These are phyloP conservation scores for Dione juno DNA, from an alignment of 2,888 invertebrate species.

Conservation along the genomic window DNA sequence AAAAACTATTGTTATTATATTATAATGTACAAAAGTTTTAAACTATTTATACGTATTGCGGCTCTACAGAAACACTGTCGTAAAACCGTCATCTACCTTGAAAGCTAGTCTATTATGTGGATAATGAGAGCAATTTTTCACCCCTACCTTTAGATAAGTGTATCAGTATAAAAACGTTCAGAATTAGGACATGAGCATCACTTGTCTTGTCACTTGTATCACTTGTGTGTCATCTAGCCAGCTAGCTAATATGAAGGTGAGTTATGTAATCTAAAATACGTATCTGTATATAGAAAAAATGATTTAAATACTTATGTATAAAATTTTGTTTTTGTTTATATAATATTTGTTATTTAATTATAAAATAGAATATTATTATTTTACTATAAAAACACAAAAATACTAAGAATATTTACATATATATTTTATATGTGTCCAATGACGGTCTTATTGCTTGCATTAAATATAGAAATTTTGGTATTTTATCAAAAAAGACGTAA, in stretches of 20 bases:
- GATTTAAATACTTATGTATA: too few species aligned
- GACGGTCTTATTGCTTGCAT: too few species aligned
- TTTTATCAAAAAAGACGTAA: too few species aligned
- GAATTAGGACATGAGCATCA: slow-evolving; percentile 45
- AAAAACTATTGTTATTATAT: too few species aligned
- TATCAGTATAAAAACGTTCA: slow-evolving; percentile 65
- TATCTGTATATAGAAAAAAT: not conserved
- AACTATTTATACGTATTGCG: slow-evolving; percentile 10
- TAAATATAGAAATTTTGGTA: too few species aligned
- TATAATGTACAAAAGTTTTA: too few species aligned
- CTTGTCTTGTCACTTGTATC: slow-evolving; percentile 35
- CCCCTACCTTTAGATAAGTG: slow-evolving; percentile 60
- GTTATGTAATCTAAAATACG: slow-evolving; percentile 18
- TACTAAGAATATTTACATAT: too few species aligned
- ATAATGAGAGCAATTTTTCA: slow-evolving; percentile 74
- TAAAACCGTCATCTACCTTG: slow-evolving; percentile 61
- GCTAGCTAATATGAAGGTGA: slow-evolving; percentile 59
- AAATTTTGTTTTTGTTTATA: too few species aligned
- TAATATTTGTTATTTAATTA: too few species aligned
- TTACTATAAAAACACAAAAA: too few species aligned
- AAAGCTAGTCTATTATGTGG: slow-evolving; percentile 68
- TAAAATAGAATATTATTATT: too few species aligned
- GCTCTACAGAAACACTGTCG: slow-evolving; percentile 55
- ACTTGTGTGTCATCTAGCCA: slow-evolving; percentile 33
- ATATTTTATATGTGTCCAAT: too few species aligned